Percentiles rank a stretch among this genome's conserved stretches.
Evolutionary conservation across 2,888 invertebrate genomes (phyloP).

Genomic region (Diplolepis rosae): DNA sequence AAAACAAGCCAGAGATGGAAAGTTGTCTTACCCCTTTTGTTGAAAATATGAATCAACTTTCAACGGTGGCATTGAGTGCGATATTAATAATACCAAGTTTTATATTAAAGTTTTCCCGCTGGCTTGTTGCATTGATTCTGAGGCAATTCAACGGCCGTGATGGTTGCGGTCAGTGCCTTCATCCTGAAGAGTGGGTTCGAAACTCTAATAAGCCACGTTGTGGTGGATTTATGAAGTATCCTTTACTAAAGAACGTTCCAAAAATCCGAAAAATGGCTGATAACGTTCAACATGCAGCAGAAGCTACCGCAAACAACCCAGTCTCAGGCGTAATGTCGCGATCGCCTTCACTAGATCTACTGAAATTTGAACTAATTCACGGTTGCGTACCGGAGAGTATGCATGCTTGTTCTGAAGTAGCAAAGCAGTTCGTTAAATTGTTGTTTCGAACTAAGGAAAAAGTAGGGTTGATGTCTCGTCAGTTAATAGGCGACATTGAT

Average conservation of each 20-base stretch:
- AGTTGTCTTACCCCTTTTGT: no score
- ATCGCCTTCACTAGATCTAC: constrained; percentile 32
- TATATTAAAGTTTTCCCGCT: no score
- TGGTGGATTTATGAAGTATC: no score
- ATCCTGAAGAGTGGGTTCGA: no score
- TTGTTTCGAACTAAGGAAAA: background rate
- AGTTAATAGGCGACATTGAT: background rate
- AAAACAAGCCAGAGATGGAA: no score
- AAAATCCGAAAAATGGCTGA: constrained; percentile 3
- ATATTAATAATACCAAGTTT: no score
- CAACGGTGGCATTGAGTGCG: no score
- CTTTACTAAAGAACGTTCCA: background rate
- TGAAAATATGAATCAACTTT: no score
- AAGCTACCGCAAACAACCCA: background rate
- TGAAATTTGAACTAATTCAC: constrained; percentile 28
- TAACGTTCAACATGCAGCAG: constrained; percentile 27
- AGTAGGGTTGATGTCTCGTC: background rate
- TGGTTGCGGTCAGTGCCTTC: no score
- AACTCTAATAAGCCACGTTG: no score
- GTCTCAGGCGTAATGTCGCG: constrained; percentile 30
- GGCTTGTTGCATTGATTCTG: no score
- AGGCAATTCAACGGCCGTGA: no score
- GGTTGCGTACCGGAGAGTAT: constrained; percentile 6
- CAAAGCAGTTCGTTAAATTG: background rate
- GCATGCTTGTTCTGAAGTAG: background rate